Base-by-base conservation (phyloP, 1,140 invertebrate genomes). In the Phortica variegata region DNA sequence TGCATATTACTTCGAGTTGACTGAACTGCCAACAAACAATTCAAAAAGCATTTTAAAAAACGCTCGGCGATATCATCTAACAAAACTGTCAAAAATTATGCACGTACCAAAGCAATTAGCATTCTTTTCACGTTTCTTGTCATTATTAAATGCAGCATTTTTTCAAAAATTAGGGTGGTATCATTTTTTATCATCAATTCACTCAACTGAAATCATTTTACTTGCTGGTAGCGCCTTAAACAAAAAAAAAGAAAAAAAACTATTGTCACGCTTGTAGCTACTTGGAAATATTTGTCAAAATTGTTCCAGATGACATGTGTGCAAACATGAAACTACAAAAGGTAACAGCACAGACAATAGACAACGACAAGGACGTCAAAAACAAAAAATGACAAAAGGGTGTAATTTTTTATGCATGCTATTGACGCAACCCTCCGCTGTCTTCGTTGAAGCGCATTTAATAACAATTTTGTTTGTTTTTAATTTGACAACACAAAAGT, bases 291-390 rank as follows among this genome's bases (percentile, higher is more conserved):
- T 60, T 51, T 38, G 34, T n/a, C n/a, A n/a, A n/a, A n/a, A n/a
- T n/a, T n/a, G n/a, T n/a, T n/a, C 55, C 38, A 42, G 57, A 66
- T 68, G 63, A 68, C 63, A 66, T 66, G 63, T 66, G 63, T 69
- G 63, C 52, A 66, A 66, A 66, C 63, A 63, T 44, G 43, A 43
- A 45, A 48, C 48, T 39, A 34, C 55, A 42, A 56, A 62, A 47
- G 50, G 13, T 17, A 40, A 40, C 33, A 49, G 43, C 51, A 34
- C n/a, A 8, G 32, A 34, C 32, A 34, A 15, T 34, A 4, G 32
- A n/a, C 32, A 34, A 15, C 32, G n/a, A 34, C 12, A 12, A 29
- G 6, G 12, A 29, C 12, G 26, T 12, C 26, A 34, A 34, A n/a
- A 15, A 34, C 6, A 9, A 34, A 15, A 9, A n/a, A 34, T 34